A percentile compares a stretch with the other conserved stretches of the same genome.
Evolutionary conservation across 1,140 invertebrate genomes (phyloP).

Genomic region (Drosophila obscura): DNA sequence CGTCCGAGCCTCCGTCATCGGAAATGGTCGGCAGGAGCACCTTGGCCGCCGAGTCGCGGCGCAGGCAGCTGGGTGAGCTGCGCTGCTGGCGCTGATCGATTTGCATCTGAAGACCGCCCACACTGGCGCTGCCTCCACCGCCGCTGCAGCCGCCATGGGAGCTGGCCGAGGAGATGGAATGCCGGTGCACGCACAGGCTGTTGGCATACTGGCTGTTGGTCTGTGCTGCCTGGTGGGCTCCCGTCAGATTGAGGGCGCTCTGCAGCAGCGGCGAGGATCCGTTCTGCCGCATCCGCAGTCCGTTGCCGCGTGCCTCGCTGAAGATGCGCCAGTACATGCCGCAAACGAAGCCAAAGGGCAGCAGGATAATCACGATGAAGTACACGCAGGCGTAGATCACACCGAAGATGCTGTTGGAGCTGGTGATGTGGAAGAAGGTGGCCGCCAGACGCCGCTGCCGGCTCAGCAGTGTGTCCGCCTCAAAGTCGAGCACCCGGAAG

Average conservation of each 20-base stretch:
- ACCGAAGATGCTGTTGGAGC: conserved; percentile 72
- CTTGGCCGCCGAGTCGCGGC: conserved; percentile 78
- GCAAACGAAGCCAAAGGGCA: conserved; percentile 88
- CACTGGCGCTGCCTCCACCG: conserved; percentile 5
- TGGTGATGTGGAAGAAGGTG: conserved; percentile 66
- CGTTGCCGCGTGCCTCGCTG: conserved; percentile 88
- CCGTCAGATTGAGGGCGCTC: conserved; percentile 78
- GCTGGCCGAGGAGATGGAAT: conserved; percentile 77
- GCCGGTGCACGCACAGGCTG: conserved; percentile 70
- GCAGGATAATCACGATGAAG: conserved; percentile 86
- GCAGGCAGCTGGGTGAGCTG: conserved; percentile 66
- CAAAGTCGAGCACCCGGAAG: conserved; percentile 75
- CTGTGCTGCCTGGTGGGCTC: conserved; percentile 74
- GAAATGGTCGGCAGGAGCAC: conserved; percentile 78
- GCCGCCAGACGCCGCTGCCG: conserved; percentile 57
- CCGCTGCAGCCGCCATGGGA: conserved; percentile 64
- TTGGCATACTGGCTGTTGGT: conserved; percentile 84
- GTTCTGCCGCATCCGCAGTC: conserved; percentile 88
- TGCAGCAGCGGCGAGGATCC: conserved; percentile 86
- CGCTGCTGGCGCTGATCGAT: conserved; percentile 70
- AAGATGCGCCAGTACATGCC: conserved; percentile 90
- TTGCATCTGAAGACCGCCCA: conserved; percentile 71
- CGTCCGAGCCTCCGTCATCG: conserved; percentile 73
- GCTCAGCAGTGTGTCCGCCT: conserved; percentile 63
- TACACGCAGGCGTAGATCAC: conserved; percentile 84